Percentiles rank a stretch among this genome's conserved stretches.
Conservation (phyloP, 2,888 invertebrate genomes). For the Cheilosia grossa region DNA sequence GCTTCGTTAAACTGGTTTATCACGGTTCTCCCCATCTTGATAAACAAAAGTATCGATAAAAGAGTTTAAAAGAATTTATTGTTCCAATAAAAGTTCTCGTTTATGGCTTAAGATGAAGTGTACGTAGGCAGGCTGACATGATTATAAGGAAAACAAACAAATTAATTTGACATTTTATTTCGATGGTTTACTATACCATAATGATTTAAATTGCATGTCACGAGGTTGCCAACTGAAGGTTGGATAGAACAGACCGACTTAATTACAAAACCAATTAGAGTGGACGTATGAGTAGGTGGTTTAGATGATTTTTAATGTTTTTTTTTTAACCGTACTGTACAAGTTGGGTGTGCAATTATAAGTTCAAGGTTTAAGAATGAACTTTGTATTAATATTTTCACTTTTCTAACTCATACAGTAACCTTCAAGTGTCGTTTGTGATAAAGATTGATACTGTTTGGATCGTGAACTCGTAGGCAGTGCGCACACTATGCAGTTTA, state of each 20-base stretch:
- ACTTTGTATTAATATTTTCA: background rate
- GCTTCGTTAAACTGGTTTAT: conserved; percentile 34
- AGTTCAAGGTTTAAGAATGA: background rate
- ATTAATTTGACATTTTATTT: conserved; percentile 34
- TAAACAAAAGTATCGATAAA: conserved; percentile 57
- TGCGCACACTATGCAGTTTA: no score
- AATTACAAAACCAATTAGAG: conserved; percentile 28
- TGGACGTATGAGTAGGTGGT: background rate
- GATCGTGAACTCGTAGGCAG: no score
- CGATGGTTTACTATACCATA: conserved; percentile 27
- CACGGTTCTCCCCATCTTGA: conserved; percentile 17
- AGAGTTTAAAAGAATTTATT: conserved; percentile 56
- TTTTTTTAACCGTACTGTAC: background rate
- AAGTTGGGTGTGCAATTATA: background rate
- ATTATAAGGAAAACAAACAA: conserved; percentile 49
- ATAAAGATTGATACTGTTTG: no score
- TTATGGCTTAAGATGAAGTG: conserved; percentile 21
- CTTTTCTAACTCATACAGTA: no score
- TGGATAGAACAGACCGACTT: background rate
- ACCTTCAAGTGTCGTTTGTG: no score
- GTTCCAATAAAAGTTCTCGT: conserved; percentile 38
- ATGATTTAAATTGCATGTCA: conserved; percentile 23
- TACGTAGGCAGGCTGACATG: conserved; percentile 43
- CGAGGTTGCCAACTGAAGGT: conserved; percentile 5
- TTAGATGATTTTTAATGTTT: background rate